Conservation (phyloP, 2,113 vertebrate genomes). For the Natator depressus region DNA sequence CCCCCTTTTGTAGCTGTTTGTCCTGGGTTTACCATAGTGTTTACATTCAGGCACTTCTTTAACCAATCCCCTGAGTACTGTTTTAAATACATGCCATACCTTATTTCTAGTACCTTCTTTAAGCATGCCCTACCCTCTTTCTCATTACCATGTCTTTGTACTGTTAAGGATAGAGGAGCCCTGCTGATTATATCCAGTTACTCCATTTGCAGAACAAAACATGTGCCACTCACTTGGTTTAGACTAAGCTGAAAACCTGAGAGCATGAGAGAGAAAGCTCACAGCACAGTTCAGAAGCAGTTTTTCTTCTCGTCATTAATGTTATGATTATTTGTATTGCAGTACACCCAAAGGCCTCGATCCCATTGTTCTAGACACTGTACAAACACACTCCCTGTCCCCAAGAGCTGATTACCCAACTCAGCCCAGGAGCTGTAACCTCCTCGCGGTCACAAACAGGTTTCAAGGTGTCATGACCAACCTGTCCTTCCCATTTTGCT, state of each 20-base stretch:
- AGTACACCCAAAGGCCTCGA: background rate
- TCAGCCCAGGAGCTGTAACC: background rate
- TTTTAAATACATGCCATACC: background rate
- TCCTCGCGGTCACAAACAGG: too few relatives aligned
- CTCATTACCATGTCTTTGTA: background rate
- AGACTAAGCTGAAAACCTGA: background rate
- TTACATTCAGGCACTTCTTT: background rate
- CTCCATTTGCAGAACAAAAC: background rate
- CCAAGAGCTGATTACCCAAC: background rate
- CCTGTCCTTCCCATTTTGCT: background rate
- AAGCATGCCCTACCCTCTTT: background rate
- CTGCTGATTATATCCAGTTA: background rate
- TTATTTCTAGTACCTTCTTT: background rate
- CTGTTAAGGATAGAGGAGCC: background rate
- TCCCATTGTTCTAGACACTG: background rate
- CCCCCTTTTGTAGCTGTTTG: too few relatives aligned
- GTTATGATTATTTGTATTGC: background rate
- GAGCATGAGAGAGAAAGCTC: background rate
- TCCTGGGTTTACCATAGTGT: background rate
- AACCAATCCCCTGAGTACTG: background rate
- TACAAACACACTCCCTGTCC: background rate
- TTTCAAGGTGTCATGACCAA: background rate
- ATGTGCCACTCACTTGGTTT: background rate
- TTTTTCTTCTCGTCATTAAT: background rate
- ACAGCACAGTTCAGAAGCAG: background rate